Conservation (phyloP, 2,113 vertebrate genomes). For the Miniopterus natalensis region DNA sequence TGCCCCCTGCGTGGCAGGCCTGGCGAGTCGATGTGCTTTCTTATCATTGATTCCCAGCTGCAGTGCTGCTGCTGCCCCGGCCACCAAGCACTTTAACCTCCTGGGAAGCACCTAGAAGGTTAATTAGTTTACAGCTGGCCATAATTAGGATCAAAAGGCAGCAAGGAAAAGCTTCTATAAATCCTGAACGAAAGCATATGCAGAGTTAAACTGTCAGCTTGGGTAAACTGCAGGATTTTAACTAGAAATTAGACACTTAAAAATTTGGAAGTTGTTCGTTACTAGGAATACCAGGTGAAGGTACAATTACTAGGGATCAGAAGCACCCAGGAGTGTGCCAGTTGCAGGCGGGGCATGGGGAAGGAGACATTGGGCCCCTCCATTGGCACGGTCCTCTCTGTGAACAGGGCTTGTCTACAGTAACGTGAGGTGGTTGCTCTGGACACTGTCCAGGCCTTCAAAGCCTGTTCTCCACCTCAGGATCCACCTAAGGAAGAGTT, state of each 20-base stretch:
- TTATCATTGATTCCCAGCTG: constrained; percentile 72
- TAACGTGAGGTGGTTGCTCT: neutral
- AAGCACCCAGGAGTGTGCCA: neutral
- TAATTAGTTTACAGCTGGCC: constrained; percentile 77
- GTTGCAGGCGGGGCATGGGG: neutral
- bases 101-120: constrained; percentile 51
- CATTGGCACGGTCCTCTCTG: neutral
- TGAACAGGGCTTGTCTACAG: neutral
- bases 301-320: neutral
- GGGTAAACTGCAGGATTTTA: neutral
- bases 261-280: neutral
- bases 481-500: neutral
- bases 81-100: constrained; percentile 49
- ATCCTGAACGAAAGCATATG: constrained; percentile 3
- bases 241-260: neutral
- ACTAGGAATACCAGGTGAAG: neutral
- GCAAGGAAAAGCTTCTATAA: neutral
- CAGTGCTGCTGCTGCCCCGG: neutral
- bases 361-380: neutral
- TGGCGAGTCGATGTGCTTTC: constrained; percentile 48
- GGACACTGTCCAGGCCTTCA: neutral
- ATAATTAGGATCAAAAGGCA: constrained; percentile 75
- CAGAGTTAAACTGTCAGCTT: neutral
- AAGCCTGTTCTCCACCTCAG: neutral
- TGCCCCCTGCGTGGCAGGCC: neutral